Evolutionary conservation across 64 coral and sea anemone species (phyloP), one percentile per base, ranked within the genome.

Genomic region (Cladopsammia gracilis): DNA sequence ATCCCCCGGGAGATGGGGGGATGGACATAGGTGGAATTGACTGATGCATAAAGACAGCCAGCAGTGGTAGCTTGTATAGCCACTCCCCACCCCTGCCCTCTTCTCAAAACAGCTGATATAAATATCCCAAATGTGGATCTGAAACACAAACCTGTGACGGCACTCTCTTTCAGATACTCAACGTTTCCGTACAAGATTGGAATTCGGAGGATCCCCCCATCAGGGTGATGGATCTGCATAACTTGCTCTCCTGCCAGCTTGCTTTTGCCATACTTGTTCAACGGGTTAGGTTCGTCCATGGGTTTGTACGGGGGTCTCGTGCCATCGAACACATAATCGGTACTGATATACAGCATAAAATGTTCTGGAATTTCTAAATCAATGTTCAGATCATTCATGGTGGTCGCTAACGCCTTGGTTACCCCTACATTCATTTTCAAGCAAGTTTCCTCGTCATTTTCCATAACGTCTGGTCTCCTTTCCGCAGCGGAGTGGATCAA

Each of bases 261-360:
- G 45, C 89, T 95, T 52, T 95, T 86, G 9, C 96, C 96, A 51
- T 98, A 98, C 42, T 92, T 89, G 53, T 98, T 98, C 16, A 98
- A 88, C 25, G 96, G 96, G 25, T 98, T 95, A 1, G 93, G 77
- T 69, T 69, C 26, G 71, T 98, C 96, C 5, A 49, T 43, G 42
- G 96, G 89, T 62, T 92, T 89, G 59, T 95, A 95, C 0, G 96
- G 96, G 0, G 96, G 89, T 18, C 60, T 86, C 1, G 70, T 89
- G 3, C 96, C 96, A 79, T 98, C 96, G 67, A 98, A 98, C 9
- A 98, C 96, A 74, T 98, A 98, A 83, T 92, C 96, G 1, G 96
- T 98, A 56, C 96, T 98, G 5, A 98, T 92, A 19, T 98, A 98
- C 46, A 98, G 69, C 77, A 98, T 89, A 61, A 95, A 98, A 66